Conservation (phyloP, 2,888 invertebrate genomes). For the Polietes domitor region DNA sequence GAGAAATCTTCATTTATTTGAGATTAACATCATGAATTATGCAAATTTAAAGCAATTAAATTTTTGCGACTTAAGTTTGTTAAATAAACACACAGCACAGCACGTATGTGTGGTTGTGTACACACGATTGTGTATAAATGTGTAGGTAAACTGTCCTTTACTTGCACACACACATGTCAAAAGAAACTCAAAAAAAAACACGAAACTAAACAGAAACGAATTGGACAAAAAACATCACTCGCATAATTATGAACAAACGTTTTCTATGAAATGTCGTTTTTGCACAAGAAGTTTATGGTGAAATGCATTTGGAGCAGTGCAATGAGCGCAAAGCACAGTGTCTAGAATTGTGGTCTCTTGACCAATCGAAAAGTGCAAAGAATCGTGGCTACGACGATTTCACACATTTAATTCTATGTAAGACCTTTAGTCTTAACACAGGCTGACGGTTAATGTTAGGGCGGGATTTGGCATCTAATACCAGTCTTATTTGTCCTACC, state of each 20-base stretch:
- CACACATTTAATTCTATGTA: no score
- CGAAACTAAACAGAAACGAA: constrained; percentile 23
- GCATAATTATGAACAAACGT: constrained; percentile 28
- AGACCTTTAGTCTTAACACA: no score
- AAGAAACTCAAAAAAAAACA: constrained; percentile 49
- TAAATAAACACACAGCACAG: constrained; percentile 49
- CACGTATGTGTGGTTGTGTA: constrained; percentile 13
- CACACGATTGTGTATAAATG: neutral
- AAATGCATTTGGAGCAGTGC: constrained; percentile 36
- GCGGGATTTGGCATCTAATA: no score
- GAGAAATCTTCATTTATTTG: constrained; percentile 29
- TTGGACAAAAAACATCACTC: constrained; percentile 6
- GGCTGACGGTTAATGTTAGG: no score
- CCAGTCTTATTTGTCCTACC: no score
- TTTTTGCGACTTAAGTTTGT: constrained; percentile 56
- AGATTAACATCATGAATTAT: constrained; percentile 60
- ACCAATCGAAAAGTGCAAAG: no score
- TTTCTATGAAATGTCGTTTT: constrained; percentile 33
- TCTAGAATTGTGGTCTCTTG: no score
- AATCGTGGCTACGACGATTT: no score
- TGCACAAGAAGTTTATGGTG: constrained; percentile 27
- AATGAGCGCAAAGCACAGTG: constrained; percentile 10
- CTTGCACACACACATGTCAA: constrained; percentile 56
- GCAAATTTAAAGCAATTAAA: constrained; percentile 64
- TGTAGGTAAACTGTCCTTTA: constrained; percentile 58